Percentiles rank a stretch among this genome's conserved stretches.
Evolutionary conservation across 2,888 invertebrate genomes (phyloP).

Genomic region (Aquatica leii): DNA sequence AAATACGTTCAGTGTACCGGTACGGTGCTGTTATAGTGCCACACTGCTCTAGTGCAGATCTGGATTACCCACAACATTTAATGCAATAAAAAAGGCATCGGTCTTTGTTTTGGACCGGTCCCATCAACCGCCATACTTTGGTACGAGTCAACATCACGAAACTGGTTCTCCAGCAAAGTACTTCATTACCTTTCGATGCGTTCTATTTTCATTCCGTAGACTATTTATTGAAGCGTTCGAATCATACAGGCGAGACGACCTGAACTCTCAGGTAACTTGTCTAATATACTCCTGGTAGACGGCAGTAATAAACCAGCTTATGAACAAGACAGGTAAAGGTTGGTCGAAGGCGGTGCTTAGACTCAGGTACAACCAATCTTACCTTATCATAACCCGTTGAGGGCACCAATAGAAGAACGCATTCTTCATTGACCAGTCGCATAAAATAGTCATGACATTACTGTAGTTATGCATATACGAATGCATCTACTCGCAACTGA

Average conservation of each 20-base stretch:
- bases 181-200: constrained; percentile 43
- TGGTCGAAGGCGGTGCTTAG: constrained; percentile 58
- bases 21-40: constrained; percentile 38
- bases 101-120: constrained; percentile 55
- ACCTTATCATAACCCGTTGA: constrained; percentile 61
- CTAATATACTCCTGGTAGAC: constrained; percentile 50
- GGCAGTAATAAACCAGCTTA: constrained; percentile 59
- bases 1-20: constrained; percentile 22
- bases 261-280: constrained; percentile 44
- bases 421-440: constrained; percentile 60
- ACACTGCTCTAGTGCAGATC: constrained; percentile 37
- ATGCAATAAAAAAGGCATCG: constrained; percentile 33
- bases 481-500: constrained; percentile 40
- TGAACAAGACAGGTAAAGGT: constrained; percentile 58
- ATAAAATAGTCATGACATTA: constrained; percentile 58
- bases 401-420: constrained; percentile 58
- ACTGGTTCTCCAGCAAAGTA: constrained; percentile 52
- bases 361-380: constrained; percentile 61
- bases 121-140: constrained; percentile 52
- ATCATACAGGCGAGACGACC: constrained; percentile 39
- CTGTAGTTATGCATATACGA: constrained; percentile 52
- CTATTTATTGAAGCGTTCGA: constrained; percentile 52
- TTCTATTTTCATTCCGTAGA: constrained; percentile 50
- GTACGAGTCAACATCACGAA: constrained; percentile 43
- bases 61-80: constrained; percentile 22